Evolutionary conservation across 1,140 invertebrate species (phyloP).

Genomic region (Megathymus violae): DNA sequence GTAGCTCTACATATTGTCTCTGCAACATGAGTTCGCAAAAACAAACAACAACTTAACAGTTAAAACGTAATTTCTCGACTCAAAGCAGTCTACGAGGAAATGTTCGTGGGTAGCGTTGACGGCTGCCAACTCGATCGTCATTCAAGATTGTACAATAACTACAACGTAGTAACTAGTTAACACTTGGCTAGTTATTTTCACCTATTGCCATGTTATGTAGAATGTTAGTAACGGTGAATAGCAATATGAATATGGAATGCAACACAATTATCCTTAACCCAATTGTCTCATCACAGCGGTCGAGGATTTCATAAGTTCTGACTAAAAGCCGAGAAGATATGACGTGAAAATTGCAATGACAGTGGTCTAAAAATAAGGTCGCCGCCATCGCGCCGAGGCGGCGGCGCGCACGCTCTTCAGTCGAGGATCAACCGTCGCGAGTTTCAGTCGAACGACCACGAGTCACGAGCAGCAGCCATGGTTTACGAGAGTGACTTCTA

Average conservation of each 20-base stretch:
- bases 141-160: conserved; percentile 25
- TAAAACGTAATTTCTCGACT: conserved; percentile 25
- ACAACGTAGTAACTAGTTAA: conserved; percentile 8
- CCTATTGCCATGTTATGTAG: conserved; percentile 5
- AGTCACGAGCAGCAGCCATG: conserved; percentile 85
- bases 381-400: conserved; percentile 55
- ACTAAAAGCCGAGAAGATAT: conserved; percentile 61
- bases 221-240: conserved; percentile 15
- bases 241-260: conserved; percentile 34
- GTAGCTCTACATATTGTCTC: too few relatives aligned
- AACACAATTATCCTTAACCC: conserved; percentile 74
- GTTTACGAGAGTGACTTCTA: conserved; percentile 96
- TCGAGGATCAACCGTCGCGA: conserved; percentile 77
- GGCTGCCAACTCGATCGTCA: conserved; percentile 24
- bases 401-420: conserved; percentile 56
- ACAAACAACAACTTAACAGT: conserved; percentile 11
- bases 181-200: conserved; percentile 21
- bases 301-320: conserved; percentile 57
- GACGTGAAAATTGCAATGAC: conserved; percentile 82
- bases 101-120: conserved; percentile 12
- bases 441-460: conserved; percentile 72
- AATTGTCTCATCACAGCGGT: conserved; percentile 58
- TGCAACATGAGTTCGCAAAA: conserved; percentile 1
- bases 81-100: conserved; percentile 15
- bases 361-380: conserved; percentile 80